Conservation (phyloP, 2,888 invertebrate genomes). For the Tipula lateralis region DNA sequence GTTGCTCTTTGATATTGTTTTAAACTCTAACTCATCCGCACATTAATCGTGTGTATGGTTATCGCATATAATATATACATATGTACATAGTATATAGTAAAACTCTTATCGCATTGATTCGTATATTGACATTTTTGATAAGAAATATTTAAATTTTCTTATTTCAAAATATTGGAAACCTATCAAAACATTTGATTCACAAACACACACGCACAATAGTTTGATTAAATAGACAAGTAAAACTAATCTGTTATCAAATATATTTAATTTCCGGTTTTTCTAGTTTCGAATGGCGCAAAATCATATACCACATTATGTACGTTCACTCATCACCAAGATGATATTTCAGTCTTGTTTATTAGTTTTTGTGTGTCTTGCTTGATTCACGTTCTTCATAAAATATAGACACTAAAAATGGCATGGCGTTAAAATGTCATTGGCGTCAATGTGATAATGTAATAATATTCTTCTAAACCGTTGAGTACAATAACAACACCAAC, state of each 20-base stretch:
- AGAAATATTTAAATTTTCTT: not conserved
- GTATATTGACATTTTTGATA: constrained; percentile 3
- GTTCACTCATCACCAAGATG: not conserved
- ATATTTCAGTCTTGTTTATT: not conserved
- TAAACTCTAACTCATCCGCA: not conserved
- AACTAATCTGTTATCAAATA: not conserved
- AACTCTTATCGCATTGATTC: not conserved
- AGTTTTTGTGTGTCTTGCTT: not conserved
- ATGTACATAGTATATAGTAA: not conserved
- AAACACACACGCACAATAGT: not conserved
- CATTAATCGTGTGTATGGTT: not conserved
- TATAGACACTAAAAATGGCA: not conserved
- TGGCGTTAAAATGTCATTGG: not conserved
- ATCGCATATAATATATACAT: not conserved
- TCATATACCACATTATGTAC: not conserved
- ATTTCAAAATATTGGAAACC: not conserved
- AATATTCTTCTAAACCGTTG: not conserved
- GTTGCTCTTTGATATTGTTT: not conserved
- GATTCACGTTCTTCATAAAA: not conserved
- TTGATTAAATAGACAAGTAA: not conserved
- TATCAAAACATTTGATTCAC: not conserved
- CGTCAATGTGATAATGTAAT: constrained; percentile 19
- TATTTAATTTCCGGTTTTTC: not conserved
- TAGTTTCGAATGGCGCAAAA: not conserved
- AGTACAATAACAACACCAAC: not conserved